phyloP scores from a whole-genome alignment of 2,113 vertebrate genomes.

The Morone saxatilis region DNA sequence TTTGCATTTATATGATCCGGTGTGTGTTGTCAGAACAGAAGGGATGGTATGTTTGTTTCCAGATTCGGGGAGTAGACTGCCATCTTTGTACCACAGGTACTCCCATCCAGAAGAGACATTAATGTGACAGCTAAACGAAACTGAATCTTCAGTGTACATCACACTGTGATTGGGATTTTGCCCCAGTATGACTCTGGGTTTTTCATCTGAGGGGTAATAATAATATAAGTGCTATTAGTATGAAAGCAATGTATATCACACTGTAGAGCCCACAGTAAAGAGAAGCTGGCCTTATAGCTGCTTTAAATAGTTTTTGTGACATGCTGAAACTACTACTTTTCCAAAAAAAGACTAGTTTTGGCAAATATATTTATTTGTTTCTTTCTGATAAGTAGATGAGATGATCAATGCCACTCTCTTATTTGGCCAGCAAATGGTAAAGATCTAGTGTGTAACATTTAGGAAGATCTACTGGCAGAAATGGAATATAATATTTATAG shows the following conservation, averaged over 20 bases:
- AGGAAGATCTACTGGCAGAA: too few species aligned
- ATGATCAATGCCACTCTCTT: background rate
- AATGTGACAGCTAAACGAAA: slow-evolving; percentile 67
- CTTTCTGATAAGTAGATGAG: background rate
- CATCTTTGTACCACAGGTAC: slow-evolving; percentile 67
- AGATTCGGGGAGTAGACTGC: rapidly evolving
- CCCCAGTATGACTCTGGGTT: slow-evolving; percentile 46
- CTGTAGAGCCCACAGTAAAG: background rate
- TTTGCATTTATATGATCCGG: slow-evolving; percentile 61
- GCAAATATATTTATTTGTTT: background rate
- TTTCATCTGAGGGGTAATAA: slow-evolving; percentile 41
- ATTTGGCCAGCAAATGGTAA: background rate
- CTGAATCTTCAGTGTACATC: slow-evolving; percentile 56
- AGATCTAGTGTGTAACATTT: too few species aligned
- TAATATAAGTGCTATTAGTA: background rate
- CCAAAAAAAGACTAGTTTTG: background rate
- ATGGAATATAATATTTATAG: too few species aligned
- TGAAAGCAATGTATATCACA: background rate
- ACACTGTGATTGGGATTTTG: slow-evolving; percentile 25
- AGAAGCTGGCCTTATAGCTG: background rate
- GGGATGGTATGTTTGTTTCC: slow-evolving; percentile 1
- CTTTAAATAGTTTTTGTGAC: too few species aligned
- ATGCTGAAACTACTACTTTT: too few species aligned
- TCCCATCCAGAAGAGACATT: slow-evolving; percentile 71
- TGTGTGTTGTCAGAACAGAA: background rate